Percentiles rank a stretch among this genome's conserved stretches.
Conservation (phyloP, 2,888 invertebrate species). For the Gerris lacustris region DNA sequence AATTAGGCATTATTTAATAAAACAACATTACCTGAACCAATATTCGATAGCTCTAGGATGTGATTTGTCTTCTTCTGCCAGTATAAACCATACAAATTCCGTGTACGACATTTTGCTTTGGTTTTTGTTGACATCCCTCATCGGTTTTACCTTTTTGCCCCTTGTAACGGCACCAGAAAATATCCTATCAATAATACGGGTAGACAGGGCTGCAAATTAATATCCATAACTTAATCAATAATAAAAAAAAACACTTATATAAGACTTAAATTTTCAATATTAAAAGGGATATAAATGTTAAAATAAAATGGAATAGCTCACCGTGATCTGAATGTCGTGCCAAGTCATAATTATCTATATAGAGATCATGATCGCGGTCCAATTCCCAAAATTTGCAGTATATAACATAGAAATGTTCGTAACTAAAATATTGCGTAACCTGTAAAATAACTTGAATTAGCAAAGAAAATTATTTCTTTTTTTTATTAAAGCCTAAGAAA, state of each 20-base stretch:
- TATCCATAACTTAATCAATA: not conserved
- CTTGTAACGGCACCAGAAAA: slow-evolving; percentile 93
- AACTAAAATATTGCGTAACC: slow-evolving; percentile 62
- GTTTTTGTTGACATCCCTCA: slow-evolving; percentile 41
- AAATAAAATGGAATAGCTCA: slow-evolving; percentile 37
- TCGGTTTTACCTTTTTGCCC: slow-evolving; percentile 43
- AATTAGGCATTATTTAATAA: no score
- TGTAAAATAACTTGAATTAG: slow-evolving; percentile 1
- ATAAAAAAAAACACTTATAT: not conserved
- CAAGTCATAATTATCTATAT: slow-evolving; percentile 86
- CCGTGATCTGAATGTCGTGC: slow-evolving; percentile 92
- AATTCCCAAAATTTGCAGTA: slow-evolving; percentile 99
- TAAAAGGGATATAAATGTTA: not conserved
- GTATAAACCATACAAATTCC: slow-evolving; percentile 97
- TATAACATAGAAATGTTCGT: slow-evolving; percentile 99
- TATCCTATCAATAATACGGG: slow-evolving; percentile 90
- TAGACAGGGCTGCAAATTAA: slow-evolving; percentile 68
- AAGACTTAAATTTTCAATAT: not conserved
- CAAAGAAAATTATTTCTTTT: not conserved
- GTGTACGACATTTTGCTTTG: slow-evolving; percentile 88
- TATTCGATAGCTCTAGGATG: slow-evolving; percentile 91
- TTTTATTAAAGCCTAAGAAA: no score
- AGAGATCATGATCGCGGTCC: slow-evolving; percentile 94
- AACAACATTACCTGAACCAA: slow-evolving; percentile 60
- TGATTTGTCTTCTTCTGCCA: slow-evolving; percentile 97